Evolutionary conservation across 2,888 invertebrate species (phyloP).

Genomic region (Shargacucullia verbasci): DNA sequence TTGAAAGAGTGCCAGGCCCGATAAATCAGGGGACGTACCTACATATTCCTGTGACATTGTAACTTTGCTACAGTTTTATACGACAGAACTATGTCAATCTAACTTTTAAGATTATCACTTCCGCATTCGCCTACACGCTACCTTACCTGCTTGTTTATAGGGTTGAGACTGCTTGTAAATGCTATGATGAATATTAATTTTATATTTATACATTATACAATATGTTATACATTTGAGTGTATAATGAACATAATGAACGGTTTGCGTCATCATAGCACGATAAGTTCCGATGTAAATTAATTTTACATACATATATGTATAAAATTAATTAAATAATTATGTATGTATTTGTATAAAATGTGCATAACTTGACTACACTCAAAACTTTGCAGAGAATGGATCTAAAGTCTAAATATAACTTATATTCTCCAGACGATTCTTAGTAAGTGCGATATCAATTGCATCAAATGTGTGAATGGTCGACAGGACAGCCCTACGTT

Average conservation of each 20-base stretch:
- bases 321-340: too few relatives aligned
- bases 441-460: constrained; percentile 53
- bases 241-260: too few relatives aligned
- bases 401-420: constrained; percentile 41
- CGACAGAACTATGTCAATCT: constrained; percentile 86
- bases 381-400: neutral
- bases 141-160: constrained; percentile 76
- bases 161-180: constrained; percentile 59
- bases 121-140: constrained; percentile 75
- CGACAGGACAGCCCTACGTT: constrained; percentile 56
- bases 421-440: constrained; percentile 39
- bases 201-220: too few relatives aligned
- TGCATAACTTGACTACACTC: too few relatives aligned
- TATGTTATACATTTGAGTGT: too few relatives aligned
- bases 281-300: too few relatives aligned
- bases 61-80: constrained; percentile 80
- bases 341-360: too few relatives aligned
- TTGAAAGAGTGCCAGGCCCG: constrained; percentile 80
- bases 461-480: constrained; percentile 49
- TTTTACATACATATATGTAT: too few relatives aligned
- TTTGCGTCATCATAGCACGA: too few relatives aligned
- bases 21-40: constrained; percentile 76
- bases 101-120: constrained; percentile 88
- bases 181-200: constrained; percentile 13
- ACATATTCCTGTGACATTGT: constrained; percentile 79